A percentile compares a stretch with the other conserved stretches of the same genome.
These are phyloP conservation scores for Chelonia mydas DNA, from an alignment of 2,797 vertebrate species.

Conservation along the genomic window DNA sequence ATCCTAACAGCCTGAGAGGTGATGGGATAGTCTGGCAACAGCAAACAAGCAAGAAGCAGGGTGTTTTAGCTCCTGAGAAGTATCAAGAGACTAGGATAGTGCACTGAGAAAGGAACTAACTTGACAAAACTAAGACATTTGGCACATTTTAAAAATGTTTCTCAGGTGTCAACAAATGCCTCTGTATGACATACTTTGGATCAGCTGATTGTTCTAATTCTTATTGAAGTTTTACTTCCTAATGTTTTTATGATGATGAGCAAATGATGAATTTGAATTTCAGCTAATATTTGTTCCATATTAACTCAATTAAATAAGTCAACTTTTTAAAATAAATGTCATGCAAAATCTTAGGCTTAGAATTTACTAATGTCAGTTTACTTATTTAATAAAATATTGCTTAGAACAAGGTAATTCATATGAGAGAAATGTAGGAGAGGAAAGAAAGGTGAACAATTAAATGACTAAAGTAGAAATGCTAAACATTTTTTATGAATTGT, in stretches of 20 bases:
- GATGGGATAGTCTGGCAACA: slow-evolving; percentile 71
- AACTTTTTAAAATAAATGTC: neutral
- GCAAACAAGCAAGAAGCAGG: slow-evolving; percentile 30
- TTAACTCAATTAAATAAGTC: neutral
- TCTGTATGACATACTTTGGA: slow-evolving; percentile 28
- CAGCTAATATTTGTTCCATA: neutral
- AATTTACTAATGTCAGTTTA: neutral
- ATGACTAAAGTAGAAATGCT: neutral
- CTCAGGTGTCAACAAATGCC: slow-evolving; percentile 55
- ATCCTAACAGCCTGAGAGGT: slow-evolving; percentile 66
- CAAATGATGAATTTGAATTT: neutral
- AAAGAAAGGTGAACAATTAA: neutral
- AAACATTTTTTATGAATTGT: neutral
- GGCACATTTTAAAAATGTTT: slow-evolving; percentile 36
- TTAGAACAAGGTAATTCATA: neutral
- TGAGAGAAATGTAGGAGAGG: too few species aligned
- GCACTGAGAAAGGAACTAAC: slow-evolving; percentile 30
- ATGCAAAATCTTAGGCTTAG: neutral
- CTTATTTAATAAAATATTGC: neutral
- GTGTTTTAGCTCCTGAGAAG: slow-evolving; percentile 47
- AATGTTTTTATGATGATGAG: neutral
- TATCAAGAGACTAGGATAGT: slow-evolving; percentile 54
- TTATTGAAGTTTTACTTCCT: neutral
- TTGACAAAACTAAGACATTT: slow-evolving; percentile 60
- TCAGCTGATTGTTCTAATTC: slow-evolving; percentile 54